A percentile compares a stretch with the other conserved stretches of the same genome.
Evolutionary conservation across 2,888 invertebrate genomes (phyloP).

Genomic region (Latrodectus elegans): DNA sequence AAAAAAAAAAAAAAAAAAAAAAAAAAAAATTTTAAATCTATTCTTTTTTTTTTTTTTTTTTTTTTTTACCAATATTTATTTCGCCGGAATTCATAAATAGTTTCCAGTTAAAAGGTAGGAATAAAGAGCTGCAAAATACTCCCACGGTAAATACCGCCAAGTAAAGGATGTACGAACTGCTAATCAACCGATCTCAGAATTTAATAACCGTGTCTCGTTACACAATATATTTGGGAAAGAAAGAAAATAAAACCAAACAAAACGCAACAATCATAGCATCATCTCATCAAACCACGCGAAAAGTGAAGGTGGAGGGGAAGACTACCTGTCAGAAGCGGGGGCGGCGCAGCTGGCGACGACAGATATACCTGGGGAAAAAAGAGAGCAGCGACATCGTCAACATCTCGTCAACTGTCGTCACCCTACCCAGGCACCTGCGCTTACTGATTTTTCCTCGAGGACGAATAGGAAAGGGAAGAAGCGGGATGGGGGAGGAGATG

Average conservation of each 20-base stretch:
- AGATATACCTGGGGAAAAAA: background rate
- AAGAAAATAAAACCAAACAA: background rate
- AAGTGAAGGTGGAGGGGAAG: background rate
- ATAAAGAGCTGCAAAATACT: no score
- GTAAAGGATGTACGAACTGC: background rate
- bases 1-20: no score
- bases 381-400: background rate
- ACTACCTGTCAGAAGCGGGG: slow-evolving; percentile 6
- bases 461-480: background rate
- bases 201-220: background rate
- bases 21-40: no score
- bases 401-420: slow-evolving; percentile 13
- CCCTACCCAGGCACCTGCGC: background rate
- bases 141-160: no score
- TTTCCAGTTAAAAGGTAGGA: no score
- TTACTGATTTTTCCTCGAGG: background rate
- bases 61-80: no score
- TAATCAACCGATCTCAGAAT: background rate
- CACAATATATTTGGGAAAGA: background rate
- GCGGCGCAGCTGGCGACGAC: slow-evolving; percentile 6
- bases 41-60: no score
- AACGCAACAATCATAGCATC: background rate
- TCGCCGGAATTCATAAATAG: no score
- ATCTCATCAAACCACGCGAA: background rate
- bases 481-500: background rate